A percentile compares a stretch with the other conserved stretches of the same genome.
Conservation (phyloP, 2,113 vertebrate species). For the Heptranchias perlo region DNA sequence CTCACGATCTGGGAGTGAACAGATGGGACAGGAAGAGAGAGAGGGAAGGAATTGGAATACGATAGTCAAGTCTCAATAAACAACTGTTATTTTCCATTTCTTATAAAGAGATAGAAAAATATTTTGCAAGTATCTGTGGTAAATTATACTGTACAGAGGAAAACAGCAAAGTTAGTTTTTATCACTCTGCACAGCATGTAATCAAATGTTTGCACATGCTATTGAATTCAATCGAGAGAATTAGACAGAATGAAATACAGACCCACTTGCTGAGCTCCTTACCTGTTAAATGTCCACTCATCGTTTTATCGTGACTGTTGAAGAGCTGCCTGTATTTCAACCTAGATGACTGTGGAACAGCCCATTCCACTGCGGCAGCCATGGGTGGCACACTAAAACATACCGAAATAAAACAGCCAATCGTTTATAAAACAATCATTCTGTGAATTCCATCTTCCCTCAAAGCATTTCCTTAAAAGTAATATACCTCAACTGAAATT, state of each 20-base stretch:
- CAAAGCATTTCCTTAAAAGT: not conserved
- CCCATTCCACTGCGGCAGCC: constrained; percentile 71
- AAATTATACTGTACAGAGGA: not conserved
- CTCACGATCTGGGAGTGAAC: not conserved
- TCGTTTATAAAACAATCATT: not conserved
- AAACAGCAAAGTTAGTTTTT: not conserved
- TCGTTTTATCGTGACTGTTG: constrained; percentile 97
- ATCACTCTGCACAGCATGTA: not conserved
- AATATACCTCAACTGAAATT: not conserved
- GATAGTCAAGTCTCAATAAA: not conserved
- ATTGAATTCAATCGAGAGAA: constrained; percentile 39
- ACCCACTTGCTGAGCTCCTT: constrained; percentile 38
- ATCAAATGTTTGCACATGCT: constrained; percentile 17
- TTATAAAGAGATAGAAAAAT: not conserved
- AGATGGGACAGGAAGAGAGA: not conserved
- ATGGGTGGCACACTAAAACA: constrained; percentile 56
- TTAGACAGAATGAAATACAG: not conserved
- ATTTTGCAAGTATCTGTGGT: not conserved
- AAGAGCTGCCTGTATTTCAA: constrained; percentile 96
- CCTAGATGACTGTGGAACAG: constrained; percentile 87
- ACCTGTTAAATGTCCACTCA: constrained; percentile 97
- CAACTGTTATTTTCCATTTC: not conserved
- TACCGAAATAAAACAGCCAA: constrained; percentile 29
- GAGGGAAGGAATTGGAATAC: not conserved
- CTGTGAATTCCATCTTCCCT: not conserved